Percentiles rank a stretch among this genome's conserved stretches.
Evolutionary conservation across 2,888 invertebrate species (phyloP).

Genomic region (Platypus cylindrus): DNA sequence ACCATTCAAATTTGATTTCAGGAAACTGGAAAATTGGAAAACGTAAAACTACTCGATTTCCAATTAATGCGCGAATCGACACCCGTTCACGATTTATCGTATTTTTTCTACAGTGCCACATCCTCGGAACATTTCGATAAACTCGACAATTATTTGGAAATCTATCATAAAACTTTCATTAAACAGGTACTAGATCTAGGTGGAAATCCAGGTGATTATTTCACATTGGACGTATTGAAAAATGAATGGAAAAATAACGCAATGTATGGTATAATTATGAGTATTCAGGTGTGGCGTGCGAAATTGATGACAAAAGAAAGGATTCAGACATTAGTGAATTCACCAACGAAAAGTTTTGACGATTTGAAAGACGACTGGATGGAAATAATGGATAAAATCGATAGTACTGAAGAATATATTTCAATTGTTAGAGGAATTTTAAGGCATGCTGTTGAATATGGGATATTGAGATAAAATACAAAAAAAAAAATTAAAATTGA

Average conservation of each 20-base stretch:
- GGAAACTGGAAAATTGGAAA: constrained; percentile 11
- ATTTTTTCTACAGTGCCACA: constrained; percentile 22
- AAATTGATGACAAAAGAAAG: constrained; percentile 8
- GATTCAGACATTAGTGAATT: neutral
- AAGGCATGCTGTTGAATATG: neutral
- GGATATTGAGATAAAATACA: too few relatives aligned
- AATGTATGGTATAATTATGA: constrained; percentile 6
- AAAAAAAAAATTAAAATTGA: too few relatives aligned
- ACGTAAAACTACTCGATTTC: constrained; percentile 16
- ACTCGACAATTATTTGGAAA: constrained; percentile 9
- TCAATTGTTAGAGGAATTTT: neutral
- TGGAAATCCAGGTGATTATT: constrained; percentile 4
- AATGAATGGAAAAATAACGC: constrained; percentile 12
- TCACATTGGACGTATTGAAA: constrained; percentile 8
- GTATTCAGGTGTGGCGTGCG: constrained; percentile 7
- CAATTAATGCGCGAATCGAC: constrained; percentile 13
- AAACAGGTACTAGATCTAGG: constrained; percentile 1
- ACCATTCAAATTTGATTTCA: constrained; percentile 6
- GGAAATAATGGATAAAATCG: neutral
- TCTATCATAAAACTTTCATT: constrained; percentile 12
- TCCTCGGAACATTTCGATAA: constrained; percentile 7
- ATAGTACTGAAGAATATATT: neutral
- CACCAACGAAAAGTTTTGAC: too few relatives aligned
- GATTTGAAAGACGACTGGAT: neutral
- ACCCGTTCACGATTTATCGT: constrained; percentile 23